A percentile compares a stretch with the other conserved stretches of the same genome.
Evolutionary conservation across 2,797 vertebrate species (phyloP).

Genomic region (Coregonus ussuriensis): DNA sequence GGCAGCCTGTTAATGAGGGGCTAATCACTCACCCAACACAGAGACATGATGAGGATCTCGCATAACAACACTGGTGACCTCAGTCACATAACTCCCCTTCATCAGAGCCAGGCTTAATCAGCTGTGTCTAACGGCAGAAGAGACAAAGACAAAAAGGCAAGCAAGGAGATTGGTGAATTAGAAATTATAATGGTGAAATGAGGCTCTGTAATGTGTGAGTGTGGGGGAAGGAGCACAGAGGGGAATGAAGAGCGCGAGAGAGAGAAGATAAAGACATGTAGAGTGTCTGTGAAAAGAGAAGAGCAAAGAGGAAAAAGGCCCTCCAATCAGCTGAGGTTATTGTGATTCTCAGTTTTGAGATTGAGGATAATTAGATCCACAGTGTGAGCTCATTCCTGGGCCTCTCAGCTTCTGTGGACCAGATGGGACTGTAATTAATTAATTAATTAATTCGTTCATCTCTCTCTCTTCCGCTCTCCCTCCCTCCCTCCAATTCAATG

Average conservation of each 20-base stretch:
- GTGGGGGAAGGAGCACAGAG: slow-evolving; percentile 4
- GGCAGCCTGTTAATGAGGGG: slow-evolving; percentile 41
- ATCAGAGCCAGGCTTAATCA: slow-evolving; percentile 55
- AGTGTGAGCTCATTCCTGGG: slow-evolving; percentile 18
- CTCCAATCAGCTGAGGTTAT: not conserved
- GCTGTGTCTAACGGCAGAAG: slow-evolving; percentile 55
- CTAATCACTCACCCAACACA: slow-evolving; percentile 58
- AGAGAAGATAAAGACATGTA: slow-evolving; percentile 16
- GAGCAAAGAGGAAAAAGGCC: not conserved
- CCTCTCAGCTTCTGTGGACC: slow-evolving; percentile 26
- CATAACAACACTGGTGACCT: slow-evolving; percentile 54
- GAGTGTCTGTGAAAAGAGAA: not conserved
- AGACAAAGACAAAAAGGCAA: not conserved
- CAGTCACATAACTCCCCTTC: slow-evolving; percentile 9
- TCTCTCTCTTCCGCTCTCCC: not conserved
- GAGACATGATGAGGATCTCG: slow-evolving; percentile 54
- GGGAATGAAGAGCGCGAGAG: not conserved
- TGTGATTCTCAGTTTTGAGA: not conserved
- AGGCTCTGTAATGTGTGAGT: not conserved
- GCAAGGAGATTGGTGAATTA: not conserved
- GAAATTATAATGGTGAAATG: not conserved
- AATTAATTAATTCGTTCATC: not conserved
- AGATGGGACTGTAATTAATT: slow-evolving; percentile 29
- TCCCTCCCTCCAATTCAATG: not conserved
- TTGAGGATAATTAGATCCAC: slow-evolving; percentile 44